Base-by-base conservation (phyloP, 2,113 vertebrate species). In the Lamprologus sp. region DNA sequence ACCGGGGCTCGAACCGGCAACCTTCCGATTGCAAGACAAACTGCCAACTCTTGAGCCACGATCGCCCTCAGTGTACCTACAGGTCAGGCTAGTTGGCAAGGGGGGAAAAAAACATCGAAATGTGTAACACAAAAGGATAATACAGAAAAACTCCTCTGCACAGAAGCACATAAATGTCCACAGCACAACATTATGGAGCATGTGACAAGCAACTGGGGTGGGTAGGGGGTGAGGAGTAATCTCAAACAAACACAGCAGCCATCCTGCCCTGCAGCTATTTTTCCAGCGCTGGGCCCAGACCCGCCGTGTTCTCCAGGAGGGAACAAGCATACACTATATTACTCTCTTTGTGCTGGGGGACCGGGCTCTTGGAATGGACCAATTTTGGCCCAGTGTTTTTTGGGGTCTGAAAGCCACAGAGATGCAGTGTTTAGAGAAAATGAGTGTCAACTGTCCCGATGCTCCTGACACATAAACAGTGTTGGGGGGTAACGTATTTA, bases 31-130 rank as follows among this genome's bases (percentile, higher is more conserved):
- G 2, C 49, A 53, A 53, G 49, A 10, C 2, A 2, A 53, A 53
- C 49, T n/a, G 5, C 49, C 9, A 53, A 3, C 49, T 53, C 49
- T 53, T 53, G 19, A 53, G 9, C 19, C 49, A n/a, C 1, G 9
- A n/a, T 51, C 2, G 49, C 5, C 17, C 17, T 51, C 49, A 51
- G 10, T 54, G 53, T 54, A 54, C 10, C 53, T 54, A 23, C n/a
- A 54, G 51, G 51, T 54, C 51, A 21, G 51, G n/a, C n/a, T 21
- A 54, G 51, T 6, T n/a, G 5, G 51, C 49, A n/a, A 53, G 19
- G 2, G 49, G 15, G 7, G 0, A 0, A 3, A 51, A 51, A 45
- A n/a, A 17, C 47, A n/a, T 51, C 0, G 4, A 51, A 51, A 51
- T 49, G 47, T 19, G 47, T 19, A 49, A 49, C 7, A 0, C 21